Percentiles rank a stretch among this genome's conserved stretches.
These are phyloP conservation scores for Drosophila ercepeae DNA, from an alignment of 1,140 invertebrate genomes.

Conservation along the genomic window DNA sequence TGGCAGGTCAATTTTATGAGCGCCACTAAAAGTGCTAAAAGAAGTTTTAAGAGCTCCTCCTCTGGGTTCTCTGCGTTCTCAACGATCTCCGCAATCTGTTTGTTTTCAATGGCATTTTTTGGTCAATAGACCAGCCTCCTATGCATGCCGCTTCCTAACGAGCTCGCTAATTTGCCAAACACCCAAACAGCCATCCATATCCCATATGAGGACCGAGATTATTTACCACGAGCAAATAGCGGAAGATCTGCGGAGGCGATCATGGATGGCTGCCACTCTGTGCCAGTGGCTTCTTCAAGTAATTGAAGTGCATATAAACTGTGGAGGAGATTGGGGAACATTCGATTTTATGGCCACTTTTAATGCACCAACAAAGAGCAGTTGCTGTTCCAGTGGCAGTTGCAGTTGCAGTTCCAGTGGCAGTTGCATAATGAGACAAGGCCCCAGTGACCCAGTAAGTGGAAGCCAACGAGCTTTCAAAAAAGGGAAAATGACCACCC, in stretches of 20 bases:
- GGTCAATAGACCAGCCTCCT: constrained; percentile 39
- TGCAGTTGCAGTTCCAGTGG: constrained; percentile 30
- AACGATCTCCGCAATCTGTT: constrained; percentile 46
- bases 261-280: constrained; percentile 16
- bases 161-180: constrained; percentile 73
- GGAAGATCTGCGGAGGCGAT: constrained; percentile 51
- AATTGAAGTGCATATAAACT: constrained; percentile 55
- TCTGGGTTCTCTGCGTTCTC: too few relatives aligned
- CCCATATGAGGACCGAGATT: constrained; percentile 15
- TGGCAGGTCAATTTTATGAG: constrained; percentile 64
- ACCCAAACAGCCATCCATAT: constrained; percentile 12
- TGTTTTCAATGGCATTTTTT: constrained; percentile 73
- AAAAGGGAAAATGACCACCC: constrained; percentile 60
- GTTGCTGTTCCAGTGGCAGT: constrained; percentile 25
- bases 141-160: constrained; percentile 57
- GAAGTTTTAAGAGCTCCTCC: constrained; percentile 34
- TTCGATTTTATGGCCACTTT: constrained; percentile 39
- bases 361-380: constrained; percentile 23
- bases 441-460: constrained; percentile 61
- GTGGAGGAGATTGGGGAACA: constrained; percentile 1
- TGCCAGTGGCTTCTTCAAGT: constrained; percentile 3
- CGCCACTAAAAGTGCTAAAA: constrained; percentile 49
- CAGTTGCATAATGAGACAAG: constrained; percentile 64
- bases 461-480: constrained; percentile 38
- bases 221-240: constrained; percentile 51